Conservation (phyloP, 2,888 invertebrate genomes). For the Leptura quadrifasciata region DNA sequence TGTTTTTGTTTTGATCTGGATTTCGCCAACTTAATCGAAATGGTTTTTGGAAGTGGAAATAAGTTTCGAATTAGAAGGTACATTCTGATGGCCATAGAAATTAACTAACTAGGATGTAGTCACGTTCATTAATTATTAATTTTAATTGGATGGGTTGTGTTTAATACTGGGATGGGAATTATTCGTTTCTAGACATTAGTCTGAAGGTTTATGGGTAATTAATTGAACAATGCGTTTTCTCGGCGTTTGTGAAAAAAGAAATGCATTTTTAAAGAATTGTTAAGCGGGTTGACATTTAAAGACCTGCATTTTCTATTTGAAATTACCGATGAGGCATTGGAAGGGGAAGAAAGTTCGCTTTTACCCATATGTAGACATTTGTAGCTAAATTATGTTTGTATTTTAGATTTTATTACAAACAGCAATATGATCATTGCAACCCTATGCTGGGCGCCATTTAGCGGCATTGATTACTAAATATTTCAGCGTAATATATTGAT, state of each 20-base stretch:
- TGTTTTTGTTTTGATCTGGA: slow-evolving; percentile 57
- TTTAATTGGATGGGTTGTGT: not conserved
- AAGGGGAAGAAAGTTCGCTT: slow-evolving; percentile 27
- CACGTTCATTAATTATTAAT: slow-evolving; percentile 2
- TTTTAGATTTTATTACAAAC: not conserved
- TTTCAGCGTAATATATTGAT: too few relatives aligned
- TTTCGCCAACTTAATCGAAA: slow-evolving; percentile 60
- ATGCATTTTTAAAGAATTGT: slow-evolving; percentile 33
- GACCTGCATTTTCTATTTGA: slow-evolving; percentile 30
- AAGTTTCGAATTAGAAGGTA: slow-evolving; percentile 78
- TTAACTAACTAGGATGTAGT: slow-evolving; percentile 7
- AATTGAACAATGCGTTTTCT: slow-evolving; percentile 33
- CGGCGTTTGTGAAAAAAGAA: slow-evolving; percentile 13
- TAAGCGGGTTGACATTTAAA: slow-evolving; percentile 45
- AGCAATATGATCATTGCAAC: not conserved
- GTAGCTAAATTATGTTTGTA: not conserved
- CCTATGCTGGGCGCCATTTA: slow-evolving; percentile 12
- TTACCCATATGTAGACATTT: slow-evolving; percentile 15
- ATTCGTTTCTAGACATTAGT: not conserved
- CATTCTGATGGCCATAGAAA: slow-evolving; percentile 31
- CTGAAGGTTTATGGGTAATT: slow-evolving; percentile 13
- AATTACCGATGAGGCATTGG: slow-evolving; percentile 1
- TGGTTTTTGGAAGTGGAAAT: slow-evolving; percentile 74
- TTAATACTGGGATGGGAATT: slow-evolving; percentile 8
- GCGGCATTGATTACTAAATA: not conserved